Evolutionary conservation across 2,113 vertebrate genomes (phyloP), one percentile per base, ranked within the genome.

Genomic region (Leiothrix lutea): DNA sequence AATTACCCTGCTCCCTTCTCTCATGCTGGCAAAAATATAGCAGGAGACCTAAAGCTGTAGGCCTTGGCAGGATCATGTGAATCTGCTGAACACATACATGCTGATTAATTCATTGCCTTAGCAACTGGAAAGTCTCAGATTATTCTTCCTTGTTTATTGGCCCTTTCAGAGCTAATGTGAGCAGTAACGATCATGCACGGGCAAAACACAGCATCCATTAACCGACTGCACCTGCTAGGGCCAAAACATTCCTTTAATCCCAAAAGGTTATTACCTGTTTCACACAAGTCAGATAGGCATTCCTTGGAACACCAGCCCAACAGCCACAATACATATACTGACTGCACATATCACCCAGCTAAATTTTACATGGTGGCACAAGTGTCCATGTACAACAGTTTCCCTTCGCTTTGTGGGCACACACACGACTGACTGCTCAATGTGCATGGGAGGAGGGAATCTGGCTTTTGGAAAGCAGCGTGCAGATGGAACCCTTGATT

Each of bases 51-150:
- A 88, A 87, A 92, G 86, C 60, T 61, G 60, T 31, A 79, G 77
- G 53, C 57, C 95, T 96, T 77, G 91, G 92, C 81, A 97, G 54
- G 35, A 71, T 48, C 35, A 16, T 62, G 24, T 54, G 81, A 91
- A 71, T 82, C 72, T 82, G 77, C 83, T 65, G 80, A 95, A 80
- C 71, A 62, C 71, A 36, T 67, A 57, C 61, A 80, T 62, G 71
- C 57, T 88, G 80, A 91, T 95, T 90, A 86, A 86, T 88, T 94
- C 73, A 86, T 94, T 97, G 96, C 95, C 94, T 95, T 93, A 95
- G 93, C 90, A 95, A 95, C 62, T 53, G 50, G 87, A 77, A 95
- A 75, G 40, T 95, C 86, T 92, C 73, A 29, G n/a, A 67, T 88
- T 88, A 72, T 92, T 80, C 91, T 92, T 42, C 38, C 82, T 67